Percentiles rank a stretch among this genome's conserved stretches.
These are phyloP conservation scores for Aethina tumida DNA, from an alignment of 1,140 invertebrate species.

Conservation along the genomic window DNA sequence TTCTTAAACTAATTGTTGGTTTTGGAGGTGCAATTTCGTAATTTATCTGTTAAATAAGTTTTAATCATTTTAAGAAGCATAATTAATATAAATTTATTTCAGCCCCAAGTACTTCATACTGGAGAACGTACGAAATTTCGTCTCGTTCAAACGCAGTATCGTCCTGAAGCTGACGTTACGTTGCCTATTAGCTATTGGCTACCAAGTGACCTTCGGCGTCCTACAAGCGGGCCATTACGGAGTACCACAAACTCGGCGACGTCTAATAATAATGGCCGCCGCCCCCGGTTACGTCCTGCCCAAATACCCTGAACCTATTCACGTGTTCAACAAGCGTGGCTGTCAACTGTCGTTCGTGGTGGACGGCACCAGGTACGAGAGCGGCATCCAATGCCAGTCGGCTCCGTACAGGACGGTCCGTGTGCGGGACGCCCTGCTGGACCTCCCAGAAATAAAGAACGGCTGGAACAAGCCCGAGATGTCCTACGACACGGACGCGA, in stretches of 20 bases:
- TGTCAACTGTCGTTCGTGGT: constrained; percentile 63
- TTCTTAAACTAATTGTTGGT: too few species aligned
- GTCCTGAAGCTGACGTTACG: constrained; percentile 71
- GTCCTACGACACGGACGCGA: constrained; percentile 59
- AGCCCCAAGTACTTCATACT: constrained; percentile 70
- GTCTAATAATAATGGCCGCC: constrained; percentile 72
- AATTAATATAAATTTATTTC: constrained; percentile 8
- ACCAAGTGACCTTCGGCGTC: constrained; percentile 78
- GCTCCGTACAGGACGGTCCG: constrained; percentile 28
- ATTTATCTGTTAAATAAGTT: too few species aligned
- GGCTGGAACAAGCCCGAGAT: constrained; percentile 62
- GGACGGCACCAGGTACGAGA: constrained; percentile 47
- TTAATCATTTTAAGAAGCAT: not conserved
- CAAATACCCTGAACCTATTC: constrained; percentile 65
- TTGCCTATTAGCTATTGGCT: constrained; percentile 73
- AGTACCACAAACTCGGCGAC: constrained; percentile 68
- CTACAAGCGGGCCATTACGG: constrained; percentile 83
- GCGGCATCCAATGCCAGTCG: too few species aligned
- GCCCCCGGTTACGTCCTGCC: constrained; percentile 71
- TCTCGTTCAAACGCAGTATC: constrained; percentile 64
- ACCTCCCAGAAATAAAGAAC: constrained; percentile 68
- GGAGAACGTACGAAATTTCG: constrained; percentile 84
- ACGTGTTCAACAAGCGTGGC: constrained; percentile 65
- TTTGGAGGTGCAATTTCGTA: too few species aligned
- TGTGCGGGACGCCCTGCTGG: constrained; percentile 74